phyloP scores from a whole-genome alignment of 2,797 vertebrate species.

The Melanotaenia trifasciata region DNA sequence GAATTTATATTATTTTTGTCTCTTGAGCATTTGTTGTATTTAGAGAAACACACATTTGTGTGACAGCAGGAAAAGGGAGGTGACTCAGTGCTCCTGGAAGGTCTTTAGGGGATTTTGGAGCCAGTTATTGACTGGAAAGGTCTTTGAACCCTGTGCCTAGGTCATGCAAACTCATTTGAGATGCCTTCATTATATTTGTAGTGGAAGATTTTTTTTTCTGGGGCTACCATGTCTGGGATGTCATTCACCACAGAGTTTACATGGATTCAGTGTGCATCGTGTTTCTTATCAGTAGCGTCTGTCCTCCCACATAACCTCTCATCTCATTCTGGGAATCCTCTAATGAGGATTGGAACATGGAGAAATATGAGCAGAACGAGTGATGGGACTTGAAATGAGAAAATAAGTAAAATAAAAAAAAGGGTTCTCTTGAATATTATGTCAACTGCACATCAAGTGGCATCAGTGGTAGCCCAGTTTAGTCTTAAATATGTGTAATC shows the following conservation, averaged over 20 bases:
- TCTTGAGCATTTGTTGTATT: conserved; percentile 32
- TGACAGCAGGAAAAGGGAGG: conserved; percentile 14
- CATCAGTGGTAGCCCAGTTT: conserved; percentile 16
- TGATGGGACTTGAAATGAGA: conserved; percentile 2
- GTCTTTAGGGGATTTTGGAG: conserved; percentile 27
- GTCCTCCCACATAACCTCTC: conserved; percentile 51
- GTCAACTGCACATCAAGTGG: conserved; percentile 33
- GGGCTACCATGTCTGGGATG: conserved; percentile 9
- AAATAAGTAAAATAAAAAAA: neutral
- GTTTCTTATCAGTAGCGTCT: conserved; percentile 33
- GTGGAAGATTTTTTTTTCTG: conserved; percentile 13
- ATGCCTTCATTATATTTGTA: conserved; percentile 42
- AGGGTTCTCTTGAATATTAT: conserved; percentile 17
- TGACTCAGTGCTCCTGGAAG: conserved; percentile 16
- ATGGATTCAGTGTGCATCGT: conserved; percentile 24
- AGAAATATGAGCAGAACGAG: conserved; percentile 35
- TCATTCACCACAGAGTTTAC: conserved; percentile 10
- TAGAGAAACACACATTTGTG: conserved; percentile 8
- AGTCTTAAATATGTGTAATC: conserved; percentile 39
- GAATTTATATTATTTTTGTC: conserved; percentile 40
- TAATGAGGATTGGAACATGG: conserved; percentile 45
- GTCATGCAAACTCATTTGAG: conserved; percentile 48
- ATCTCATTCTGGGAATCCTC: conserved; percentile 43
- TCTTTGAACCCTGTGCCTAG: conserved; percentile 33
- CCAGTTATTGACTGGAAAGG: conserved; percentile 26